phyloP scores from a whole-genome alignment of 2,113 vertebrate species.

The Ploceus nigricollis region DNA sequence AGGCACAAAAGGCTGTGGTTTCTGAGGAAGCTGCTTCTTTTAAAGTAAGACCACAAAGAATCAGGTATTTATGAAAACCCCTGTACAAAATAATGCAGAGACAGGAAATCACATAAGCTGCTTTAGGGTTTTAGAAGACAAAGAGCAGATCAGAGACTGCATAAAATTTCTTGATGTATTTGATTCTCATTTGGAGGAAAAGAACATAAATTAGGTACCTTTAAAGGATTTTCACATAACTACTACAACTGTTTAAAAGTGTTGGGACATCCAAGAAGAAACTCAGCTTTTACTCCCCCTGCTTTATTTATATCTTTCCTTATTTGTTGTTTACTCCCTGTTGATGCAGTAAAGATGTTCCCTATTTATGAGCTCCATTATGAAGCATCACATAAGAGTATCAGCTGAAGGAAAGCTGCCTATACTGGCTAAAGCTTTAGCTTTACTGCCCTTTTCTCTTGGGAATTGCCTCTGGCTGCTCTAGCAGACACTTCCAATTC shows the following conservation, averaged over 20 bases:
- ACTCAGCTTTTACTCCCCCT: neutral
- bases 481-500: neutral
- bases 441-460: neutral
- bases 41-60: neutral
- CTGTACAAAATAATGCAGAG: neutral
- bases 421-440: neutral
- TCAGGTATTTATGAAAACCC: neutral
- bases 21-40: neutral
- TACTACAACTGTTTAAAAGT: neutral
- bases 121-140: neutral
- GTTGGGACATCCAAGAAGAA: neutral
- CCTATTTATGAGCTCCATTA: neutral
- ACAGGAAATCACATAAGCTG: neutral
- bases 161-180: neutral
- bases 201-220: neutral
- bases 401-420: neutral
- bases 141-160: neutral
- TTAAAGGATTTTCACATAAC: neutral
- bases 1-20: neutral
- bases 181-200: neutral
- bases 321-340: neutral
- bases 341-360: neutral
- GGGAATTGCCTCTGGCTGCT: neutral
- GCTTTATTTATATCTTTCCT: neutral
- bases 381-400: neutral